A percentile compares a stretch with the other conserved stretches of the same genome.
Conservation (phyloP, 2,888 invertebrate species). For the Deroplatys truncata region DNA sequence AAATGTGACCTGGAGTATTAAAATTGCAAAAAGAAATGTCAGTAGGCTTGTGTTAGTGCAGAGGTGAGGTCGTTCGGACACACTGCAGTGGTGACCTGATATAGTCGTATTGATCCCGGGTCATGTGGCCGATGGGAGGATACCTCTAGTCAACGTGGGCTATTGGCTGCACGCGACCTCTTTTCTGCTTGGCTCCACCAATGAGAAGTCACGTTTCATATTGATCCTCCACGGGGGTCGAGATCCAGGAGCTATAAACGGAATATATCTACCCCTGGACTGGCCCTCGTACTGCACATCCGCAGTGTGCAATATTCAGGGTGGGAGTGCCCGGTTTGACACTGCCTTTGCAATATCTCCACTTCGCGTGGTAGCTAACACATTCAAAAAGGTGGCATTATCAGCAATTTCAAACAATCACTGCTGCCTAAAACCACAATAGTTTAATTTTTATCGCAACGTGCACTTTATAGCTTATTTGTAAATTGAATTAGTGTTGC, state of each 20-base stretch:
- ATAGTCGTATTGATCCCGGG: conserved; percentile 2
- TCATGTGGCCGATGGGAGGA: background rate
- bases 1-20: background rate
- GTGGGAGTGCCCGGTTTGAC: background rate
- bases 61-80: background rate
- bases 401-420: too few relatives aligned
- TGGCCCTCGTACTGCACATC: background rate
- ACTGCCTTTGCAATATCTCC: background rate
- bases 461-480: too few relatives aligned
- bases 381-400: too few relatives aligned
- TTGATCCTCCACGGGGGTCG: background rate
- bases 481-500: too few relatives aligned
- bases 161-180: conserved; percentile 3
- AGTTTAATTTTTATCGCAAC: too few relatives aligned
- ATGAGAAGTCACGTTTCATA: background rate
- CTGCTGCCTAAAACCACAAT: too few relatives aligned
- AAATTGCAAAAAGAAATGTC: background rate
- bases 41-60: background rate
- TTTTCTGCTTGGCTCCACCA: background rate
- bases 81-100: background rate
- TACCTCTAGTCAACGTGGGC: background rate
- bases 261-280: background rate
- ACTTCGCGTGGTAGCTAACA: too few relatives aligned
- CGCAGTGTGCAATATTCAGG: conserved; percentile 11
- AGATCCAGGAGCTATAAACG: background rate